These are phyloP conservation scores for Amblyteles armatorius DNA, from an alignment of 2,888 invertebrate species.

Conservation along the genomic window DNA sequence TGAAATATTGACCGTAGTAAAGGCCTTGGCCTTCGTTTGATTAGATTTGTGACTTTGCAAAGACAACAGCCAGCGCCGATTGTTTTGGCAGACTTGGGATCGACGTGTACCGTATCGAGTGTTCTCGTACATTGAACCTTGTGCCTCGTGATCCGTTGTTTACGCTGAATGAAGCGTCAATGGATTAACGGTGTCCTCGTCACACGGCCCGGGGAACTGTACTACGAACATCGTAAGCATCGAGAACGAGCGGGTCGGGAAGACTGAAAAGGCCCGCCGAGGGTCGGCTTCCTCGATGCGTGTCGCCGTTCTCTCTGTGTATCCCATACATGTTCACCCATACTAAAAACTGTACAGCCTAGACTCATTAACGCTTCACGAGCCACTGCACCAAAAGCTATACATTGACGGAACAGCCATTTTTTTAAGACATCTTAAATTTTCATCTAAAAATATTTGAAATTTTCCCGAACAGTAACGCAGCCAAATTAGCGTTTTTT, in stretches of 20 bases:
- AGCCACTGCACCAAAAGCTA: too few relatives aligned
- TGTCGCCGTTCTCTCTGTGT: neutral
- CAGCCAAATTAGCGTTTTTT: too few relatives aligned
- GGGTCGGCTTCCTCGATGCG: constrained; percentile 9
- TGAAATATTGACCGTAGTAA: neutral
- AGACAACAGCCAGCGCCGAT: neutral
- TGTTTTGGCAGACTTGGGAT: neutral
- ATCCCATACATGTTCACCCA: neutral
- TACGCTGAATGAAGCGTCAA: constrained; percentile 45
- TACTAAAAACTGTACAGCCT: neutral
- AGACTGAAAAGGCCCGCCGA: constrained; percentile 30
- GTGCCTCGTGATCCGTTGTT: constrained; percentile 31
- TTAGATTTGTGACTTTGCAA: neutral
- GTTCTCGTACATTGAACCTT: constrained; percentile 48
- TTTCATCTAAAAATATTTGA: too few relatives aligned
- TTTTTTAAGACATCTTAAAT: too few relatives aligned
- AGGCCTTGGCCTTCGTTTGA: neutral
- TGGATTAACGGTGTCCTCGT: constrained; percentile 54
- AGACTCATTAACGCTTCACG: too few relatives aligned
- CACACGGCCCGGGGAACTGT: neutral
- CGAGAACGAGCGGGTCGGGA: neutral
- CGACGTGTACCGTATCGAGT: neutral
- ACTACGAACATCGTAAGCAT: constrained; percentile 16
- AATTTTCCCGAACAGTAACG: too few relatives aligned
- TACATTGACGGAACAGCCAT: too few relatives aligned